Conservation (phyloP, 64 coral and sea anemone species). For the Montipora efflorescens region DNA sequence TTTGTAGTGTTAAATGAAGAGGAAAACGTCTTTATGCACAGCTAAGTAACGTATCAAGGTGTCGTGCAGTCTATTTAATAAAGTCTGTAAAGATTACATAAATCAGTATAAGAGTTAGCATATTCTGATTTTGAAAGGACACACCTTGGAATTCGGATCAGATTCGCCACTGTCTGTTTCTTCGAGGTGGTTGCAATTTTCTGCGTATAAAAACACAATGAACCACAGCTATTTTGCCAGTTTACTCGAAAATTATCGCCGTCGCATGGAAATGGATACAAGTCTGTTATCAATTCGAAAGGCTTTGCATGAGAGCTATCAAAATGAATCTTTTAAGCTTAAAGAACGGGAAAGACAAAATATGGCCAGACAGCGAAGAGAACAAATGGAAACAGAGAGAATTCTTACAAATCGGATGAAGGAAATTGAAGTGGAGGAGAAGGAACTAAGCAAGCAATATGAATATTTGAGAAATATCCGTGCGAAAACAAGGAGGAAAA, state of each 20-base stretch:
- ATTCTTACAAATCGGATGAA: constrained; percentile 65
- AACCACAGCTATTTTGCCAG: constrained; percentile 73
- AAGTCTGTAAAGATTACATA: not conserved
- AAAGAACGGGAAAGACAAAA: constrained; percentile 69
- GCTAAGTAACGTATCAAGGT: not conserved
- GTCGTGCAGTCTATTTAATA: not conserved
- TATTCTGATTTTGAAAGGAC: not conserved
- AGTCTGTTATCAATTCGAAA: constrained; percentile 68
- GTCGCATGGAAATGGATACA: constrained; percentile 57
- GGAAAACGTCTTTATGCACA: not conserved
- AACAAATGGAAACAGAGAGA: constrained; percentile 76
- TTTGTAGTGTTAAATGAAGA: not conserved
- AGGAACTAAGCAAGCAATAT: constrained; percentile 64
- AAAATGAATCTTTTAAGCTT: constrained; percentile 70
- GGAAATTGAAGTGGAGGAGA: constrained; percentile 79
- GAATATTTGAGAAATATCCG: not conserved
- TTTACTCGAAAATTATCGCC: constrained; percentile 72
- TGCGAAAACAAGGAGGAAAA: not conserved
- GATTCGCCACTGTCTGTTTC: not conserved
- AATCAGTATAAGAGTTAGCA: not conserved
- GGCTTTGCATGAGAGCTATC: constrained; percentile 57
- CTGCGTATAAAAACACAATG: constrained; percentile 16
- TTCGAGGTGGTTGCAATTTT: not conserved
- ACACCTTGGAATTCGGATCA: not conserved
- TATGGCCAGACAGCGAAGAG: constrained; percentile 75